Base-by-base conservation (phyloP, 2,797 vertebrate genomes). In the Platalea minor region DNA sequence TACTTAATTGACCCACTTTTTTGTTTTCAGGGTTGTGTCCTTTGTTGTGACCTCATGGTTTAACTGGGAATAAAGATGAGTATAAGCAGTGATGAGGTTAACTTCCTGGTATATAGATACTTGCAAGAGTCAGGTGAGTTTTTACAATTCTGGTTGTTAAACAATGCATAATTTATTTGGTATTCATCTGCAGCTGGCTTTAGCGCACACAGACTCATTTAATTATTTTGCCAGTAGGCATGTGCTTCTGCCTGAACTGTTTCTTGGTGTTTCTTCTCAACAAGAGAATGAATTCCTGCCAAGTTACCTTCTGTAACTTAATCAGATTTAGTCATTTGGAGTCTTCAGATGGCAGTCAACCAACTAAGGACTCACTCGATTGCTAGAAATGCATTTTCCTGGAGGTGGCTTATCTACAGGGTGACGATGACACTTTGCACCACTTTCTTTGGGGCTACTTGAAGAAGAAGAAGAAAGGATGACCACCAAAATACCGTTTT, bases 61-160 rank as follows among this genome's bases (percentile, higher is more conserved):
- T 99, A 99, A 99, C 98, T 99, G 98, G 98, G 99, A 99, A 98
- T 99, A 99, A 99, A 99, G 99, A 99, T 99, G 99, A 99, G 99
- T 99, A 99, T 99, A 99, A 99, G 99, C 99, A 99, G 99, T 98
- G 99, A 99, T 99, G 99, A 99, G 98, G 99, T 99, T 98, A 99
- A 99, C 98, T 99, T 99, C 98, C 98, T 99, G 99, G 99, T 99
- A 98, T 99, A 99, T 99, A 99, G 99, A 99, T 99, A 99, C 98
- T 99, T 99, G 98, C 99, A 99, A 98, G 99, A 99, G 98, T 99
- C 99, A 98, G 99, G 99, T 99, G 98, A 98, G 98, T 98, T 98
- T 91, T 92, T 95, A 87, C 91, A 79, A 70, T 97, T 95, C 93
- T 94, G 85, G 56, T 91, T 89, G 59, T 83, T 92, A 81, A 95